Base-by-base conservation (phyloP, 2,797 vertebrate genomes). In the Phyllotis vaccarum region DNA sequence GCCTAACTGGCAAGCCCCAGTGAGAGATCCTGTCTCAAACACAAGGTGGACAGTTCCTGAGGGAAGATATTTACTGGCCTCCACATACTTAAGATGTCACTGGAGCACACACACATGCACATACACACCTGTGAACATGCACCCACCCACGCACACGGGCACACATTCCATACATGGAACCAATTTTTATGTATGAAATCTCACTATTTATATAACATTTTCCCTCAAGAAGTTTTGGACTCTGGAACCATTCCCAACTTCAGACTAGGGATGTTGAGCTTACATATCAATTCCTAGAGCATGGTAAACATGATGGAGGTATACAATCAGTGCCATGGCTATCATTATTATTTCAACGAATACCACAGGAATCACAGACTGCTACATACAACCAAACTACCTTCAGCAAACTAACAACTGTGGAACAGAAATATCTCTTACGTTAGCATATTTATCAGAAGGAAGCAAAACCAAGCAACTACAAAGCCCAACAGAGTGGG, bases 291-390 rank as follows among this genome's bases (percentile, higher is more conserved):
- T 40, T 12, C 54, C 70, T 2, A 21, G 86, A 52, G 24, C 22
- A 11, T 0, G 0, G 31, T 34, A 22, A 11, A 16, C 24, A 70
- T 1, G 1, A 5, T 5, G 2, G 0, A 0, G 5, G 40, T 75
- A 6, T 27, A 49, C 6, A 19, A 46, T 40, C 54, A 0, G 5
- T 4, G 89, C 17, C 40, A 2, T n/a, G 13, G 22, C 6, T 43
- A 21, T 34, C 16, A 14, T 22, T 19, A 27, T 34, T 9, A 58
- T 40, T 79, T 72, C 43, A 27, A 46, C 46, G 24, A 49, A 5
- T 2, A 17, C 21, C 10, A 62, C 58, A 76, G 58, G 72, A 91
- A 91, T 27, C 22, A 89, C 27, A 34, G 46, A 13, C 13, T 27
- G 16, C 43, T 11, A 24, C 43, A 27, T 1, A 37, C 11, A 13